Conservation (phyloP, 2,113 vertebrate genomes). For the Bos javanicus region DNA sequence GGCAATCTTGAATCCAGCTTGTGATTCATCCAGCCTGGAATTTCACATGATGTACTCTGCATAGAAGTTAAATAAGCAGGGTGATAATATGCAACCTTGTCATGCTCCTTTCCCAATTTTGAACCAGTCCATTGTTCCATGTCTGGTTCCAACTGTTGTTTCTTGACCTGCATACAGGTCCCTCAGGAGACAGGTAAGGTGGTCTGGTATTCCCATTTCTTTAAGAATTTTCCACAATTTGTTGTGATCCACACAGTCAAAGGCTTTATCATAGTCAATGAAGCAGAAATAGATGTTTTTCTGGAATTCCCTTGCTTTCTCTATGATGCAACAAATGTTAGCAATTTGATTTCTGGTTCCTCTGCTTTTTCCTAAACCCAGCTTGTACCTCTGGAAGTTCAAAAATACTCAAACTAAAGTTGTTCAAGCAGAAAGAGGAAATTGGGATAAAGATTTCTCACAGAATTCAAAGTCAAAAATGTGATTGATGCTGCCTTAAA, state of each 20-base stretch:
- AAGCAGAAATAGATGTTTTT: neutral
- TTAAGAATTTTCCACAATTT: neutral
- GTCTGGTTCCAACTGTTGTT: neutral
- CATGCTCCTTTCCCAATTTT: neutral
- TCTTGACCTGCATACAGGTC: neutral
- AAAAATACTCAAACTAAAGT: slow-evolving; percentile 24
- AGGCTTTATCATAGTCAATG: neutral
- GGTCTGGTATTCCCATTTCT: neutral
- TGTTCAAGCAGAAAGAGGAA: slow-evolving; percentile 20
- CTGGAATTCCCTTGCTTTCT: neutral
- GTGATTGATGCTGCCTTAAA: neutral
- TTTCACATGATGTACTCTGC: neutral
- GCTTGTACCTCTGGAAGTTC: neutral
- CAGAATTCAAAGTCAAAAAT: neutral
- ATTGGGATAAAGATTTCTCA: slow-evolving; percentile 7
- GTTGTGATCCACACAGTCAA: neutral
- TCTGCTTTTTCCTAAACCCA: neutral
- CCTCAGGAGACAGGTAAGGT: neutral
- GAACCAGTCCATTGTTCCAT: neutral
- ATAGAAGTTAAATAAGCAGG: neutral
- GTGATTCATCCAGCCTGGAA: neutral
- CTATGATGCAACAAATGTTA: neutral
- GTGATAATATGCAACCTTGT: neutral
- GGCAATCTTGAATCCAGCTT: neutral
- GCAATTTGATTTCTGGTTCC: neutral